Evolutionary conservation across 2,888 invertebrate species (phyloP).

Genomic region (Salpingus planirostris): DNA sequence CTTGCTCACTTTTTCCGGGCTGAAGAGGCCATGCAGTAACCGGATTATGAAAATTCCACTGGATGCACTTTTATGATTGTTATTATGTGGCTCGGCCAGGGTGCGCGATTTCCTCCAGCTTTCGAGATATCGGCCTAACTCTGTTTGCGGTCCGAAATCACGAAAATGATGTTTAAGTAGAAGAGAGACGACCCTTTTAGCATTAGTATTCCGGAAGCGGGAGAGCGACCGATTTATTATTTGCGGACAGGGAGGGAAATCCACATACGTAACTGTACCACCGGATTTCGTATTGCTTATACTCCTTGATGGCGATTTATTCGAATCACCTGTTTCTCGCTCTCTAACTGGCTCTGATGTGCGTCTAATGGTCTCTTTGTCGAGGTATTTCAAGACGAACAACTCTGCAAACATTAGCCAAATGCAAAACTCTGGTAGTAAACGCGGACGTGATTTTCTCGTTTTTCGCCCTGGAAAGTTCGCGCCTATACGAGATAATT

Average conservation of each 20-base stretch:
- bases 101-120: no score
- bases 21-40: no score
- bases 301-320: conserved; percentile 6
- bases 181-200: background rate
- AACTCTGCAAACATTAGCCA: conserved; percentile 5
- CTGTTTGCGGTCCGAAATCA: background rate
- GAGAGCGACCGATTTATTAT: no score
- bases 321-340: conserved; percentile 5
- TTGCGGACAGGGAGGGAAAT: no score
- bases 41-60: no score
- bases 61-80: no score
- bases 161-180: conserved; percentile 1
- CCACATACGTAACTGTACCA: background rate
- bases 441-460: conserved; percentile 2
- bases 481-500: no score
- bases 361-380: conserved; percentile 1
- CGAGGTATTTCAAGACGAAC: conserved; percentile 5
- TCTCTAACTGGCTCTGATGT: conserved; percentile 4
- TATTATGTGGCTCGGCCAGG: no score
- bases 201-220: conserved; percentile 1
- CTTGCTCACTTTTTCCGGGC: no score
- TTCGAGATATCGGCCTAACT: no score
- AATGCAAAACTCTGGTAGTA: conserved; percentile 9
- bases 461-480: no score
- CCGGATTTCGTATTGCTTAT: conserved; percentile 3